Conservation (phyloP, 2,113 vertebrate genomes). For the Engraulis encrasicolus region DNA sequence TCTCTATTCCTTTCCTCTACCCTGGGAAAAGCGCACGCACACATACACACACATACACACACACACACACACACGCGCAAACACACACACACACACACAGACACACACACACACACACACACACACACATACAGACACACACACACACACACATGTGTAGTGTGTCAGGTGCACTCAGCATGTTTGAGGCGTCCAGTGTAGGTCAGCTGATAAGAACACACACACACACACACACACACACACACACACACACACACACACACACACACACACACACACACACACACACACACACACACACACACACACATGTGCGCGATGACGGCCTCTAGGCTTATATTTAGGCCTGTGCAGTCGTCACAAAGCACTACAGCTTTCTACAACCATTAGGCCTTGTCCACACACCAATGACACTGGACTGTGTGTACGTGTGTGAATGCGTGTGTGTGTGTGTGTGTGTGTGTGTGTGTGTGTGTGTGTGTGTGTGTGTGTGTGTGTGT, state of each 20-base stretch:
- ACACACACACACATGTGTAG: too few relatives aligned
- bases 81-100: too few relatives aligned
- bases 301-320: too few relatives aligned
- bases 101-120: too few relatives aligned
- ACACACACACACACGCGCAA: too few relatives aligned
- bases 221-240: too few relatives aligned
- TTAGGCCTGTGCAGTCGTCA: conserved; percentile 50
- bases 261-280: too few relatives aligned
- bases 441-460: neutral
- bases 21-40: too few relatives aligned
- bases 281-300: too few relatives aligned
- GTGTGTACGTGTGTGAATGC: neutral
- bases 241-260: too few relatives aligned
- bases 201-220: conserved; percentile 56
- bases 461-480: neutral
- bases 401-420: too few relatives aligned
- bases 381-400: conserved; percentile 33
- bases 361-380: conserved; percentile 27
- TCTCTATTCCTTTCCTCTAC: neutral
- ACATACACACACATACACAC: too few relatives aligned
- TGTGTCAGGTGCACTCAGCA: conserved; percentile 60
- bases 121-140: conserved; percentile 40
- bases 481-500: conserved; percentile 18
- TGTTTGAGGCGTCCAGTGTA: conserved; percentile 29
- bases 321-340: conserved; percentile 51